Evolutionary conservation across 1,140 invertebrate species (phyloP).

Genomic region (Pachypsylla venusta): DNA sequence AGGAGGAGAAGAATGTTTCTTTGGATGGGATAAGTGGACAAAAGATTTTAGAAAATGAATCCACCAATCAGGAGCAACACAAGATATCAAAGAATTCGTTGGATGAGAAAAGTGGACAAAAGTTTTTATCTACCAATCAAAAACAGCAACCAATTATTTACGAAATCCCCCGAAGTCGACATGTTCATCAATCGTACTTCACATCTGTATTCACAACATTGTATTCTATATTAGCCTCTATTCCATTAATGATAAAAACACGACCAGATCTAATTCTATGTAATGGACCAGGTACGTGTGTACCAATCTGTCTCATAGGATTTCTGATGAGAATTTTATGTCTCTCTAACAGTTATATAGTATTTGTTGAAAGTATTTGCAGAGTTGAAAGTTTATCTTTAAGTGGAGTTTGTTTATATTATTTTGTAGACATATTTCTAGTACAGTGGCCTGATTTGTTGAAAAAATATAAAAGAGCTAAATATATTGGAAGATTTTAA

Average conservation of each 20-base stretch:
- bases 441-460: conserved; percentile 76
- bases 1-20: conserved; percentile 1
- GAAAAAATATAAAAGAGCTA: conserved; percentile 37
- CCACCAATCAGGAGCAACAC: too few species aligned
- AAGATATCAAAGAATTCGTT: too few species aligned
- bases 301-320: conserved; percentile 65
- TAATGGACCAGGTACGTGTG: conserved; percentile 92
- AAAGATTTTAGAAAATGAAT: too few species aligned
- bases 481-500: conserved; percentile 21
- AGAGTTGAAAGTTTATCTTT: conserved; percentile 77
- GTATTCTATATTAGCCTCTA: conserved; percentile 44
- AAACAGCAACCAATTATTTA: conserved; percentile 29
- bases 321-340: conserved; percentile 49
- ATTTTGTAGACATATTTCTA: conserved; percentile 66
- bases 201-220: conserved; percentile 64
- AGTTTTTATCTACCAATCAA: too few species aligned
- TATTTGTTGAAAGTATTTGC: conserved; percentile 91
- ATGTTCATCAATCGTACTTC: conserved; percentile 73
- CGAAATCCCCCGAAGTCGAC: conserved; percentile 63
- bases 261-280: conserved; percentile 66
- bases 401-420: conserved; percentile 71
- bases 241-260: conserved; percentile 52
- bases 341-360: conserved; percentile 51
- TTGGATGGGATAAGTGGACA: neutral
- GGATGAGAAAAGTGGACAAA: too few species aligned